Evolutionary conservation across 2,113 vertebrate genomes (phyloP), one percentile per base, ranked within the genome.

Genomic region (Mugil cephalus): DNA sequence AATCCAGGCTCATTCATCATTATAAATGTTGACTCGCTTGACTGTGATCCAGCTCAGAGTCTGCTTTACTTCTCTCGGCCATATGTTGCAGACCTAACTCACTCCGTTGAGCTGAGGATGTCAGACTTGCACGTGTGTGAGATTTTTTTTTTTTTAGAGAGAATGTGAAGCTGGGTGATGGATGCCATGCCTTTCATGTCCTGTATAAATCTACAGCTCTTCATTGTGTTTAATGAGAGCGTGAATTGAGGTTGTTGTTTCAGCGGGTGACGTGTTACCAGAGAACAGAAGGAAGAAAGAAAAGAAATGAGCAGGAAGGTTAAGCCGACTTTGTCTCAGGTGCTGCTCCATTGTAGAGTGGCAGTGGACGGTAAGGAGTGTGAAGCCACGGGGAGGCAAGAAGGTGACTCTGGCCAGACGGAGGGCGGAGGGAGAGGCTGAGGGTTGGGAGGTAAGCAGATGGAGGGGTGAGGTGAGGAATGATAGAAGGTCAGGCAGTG

Each of bases 371-470:
- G 47, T 45, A 18, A 5, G 66, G 64, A 69, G 61, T 62, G 62
- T 42, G 66, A 71, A 69, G 47, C 77, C 48, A n/a, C 1, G 12
- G 84, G 77, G 83, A 88, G 52, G 43, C 35, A 42, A 55, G 50
- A 79, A 83, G 87, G 82, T 72, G 89, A 86, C 82, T 88, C 89
- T 92, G 85, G 88, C 89, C 82, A 74, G 65, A 42, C 2, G 6
- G 60, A 69, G 58, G 24, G 66, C 6, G 7, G 52, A 50, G 43
- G 60, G 69, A 53, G 83, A 62, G 75, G 77, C 30, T 42, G 39
- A 43, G 59, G 50, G 79, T 85, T 87, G 59, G 74, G 75, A 84
- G 75, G 68, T 77, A 67, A 85, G 53, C 89, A 90, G 87, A 91
- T 87, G 89, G 83, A 80, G 73, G 51, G 77, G 56, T 72, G 79